phyloP scores from a whole-genome alignment of 2,888 invertebrate genomes.

The Pherbina coryleti region DNA sequence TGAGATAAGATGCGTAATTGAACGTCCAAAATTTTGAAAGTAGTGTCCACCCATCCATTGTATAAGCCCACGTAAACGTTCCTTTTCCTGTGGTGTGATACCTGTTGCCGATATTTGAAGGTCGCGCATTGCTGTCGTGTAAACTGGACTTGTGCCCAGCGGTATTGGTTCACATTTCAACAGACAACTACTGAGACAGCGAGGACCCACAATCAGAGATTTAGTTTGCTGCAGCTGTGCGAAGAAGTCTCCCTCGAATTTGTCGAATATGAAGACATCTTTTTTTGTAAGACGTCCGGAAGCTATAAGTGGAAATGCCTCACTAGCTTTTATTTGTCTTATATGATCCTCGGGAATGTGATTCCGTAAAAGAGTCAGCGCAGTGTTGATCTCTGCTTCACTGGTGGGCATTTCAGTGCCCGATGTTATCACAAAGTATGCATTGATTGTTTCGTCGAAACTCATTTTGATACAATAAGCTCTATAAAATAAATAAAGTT shows the following conservation, averaged over 20 bases:
- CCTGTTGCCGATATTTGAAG: conserved; percentile 78
- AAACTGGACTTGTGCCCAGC: conserved; percentile 81
- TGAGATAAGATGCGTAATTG: conserved; percentile 86
- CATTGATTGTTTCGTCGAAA: conserved; percentile 61
- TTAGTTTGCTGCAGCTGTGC: conserved; percentile 75
- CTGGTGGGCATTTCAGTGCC: conserved; percentile 45
- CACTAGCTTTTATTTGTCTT: conserved; percentile 76
- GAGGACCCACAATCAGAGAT: conserved; percentile 85
- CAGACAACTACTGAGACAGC: conserved; percentile 82
- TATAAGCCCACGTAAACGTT: conserved; percentile 74
- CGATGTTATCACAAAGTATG: conserved; percentile 61
- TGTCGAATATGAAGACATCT: conserved; percentile 83
- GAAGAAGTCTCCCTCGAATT: conserved; percentile 82
- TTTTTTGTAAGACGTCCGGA: conserved; percentile 75
- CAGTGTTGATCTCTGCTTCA: conserved; percentile 50
- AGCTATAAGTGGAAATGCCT: conserved; percentile 71
- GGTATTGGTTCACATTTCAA: conserved; percentile 81
- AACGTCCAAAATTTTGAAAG: conserved; percentile 74
- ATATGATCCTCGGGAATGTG: conserved; percentile 63
- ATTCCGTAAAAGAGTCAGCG: conserved; percentile 55
- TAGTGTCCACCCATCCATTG: conserved; percentile 85
- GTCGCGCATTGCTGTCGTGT: conserved; percentile 84
- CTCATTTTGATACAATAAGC: conserved; percentile 50
- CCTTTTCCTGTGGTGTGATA: conserved; percentile 71
- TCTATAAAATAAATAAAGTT: neutral